These are phyloP conservation scores for Drosophila prostipennis DNA, from an alignment of 2,888 invertebrate species.

Conservation along the genomic window DNA sequence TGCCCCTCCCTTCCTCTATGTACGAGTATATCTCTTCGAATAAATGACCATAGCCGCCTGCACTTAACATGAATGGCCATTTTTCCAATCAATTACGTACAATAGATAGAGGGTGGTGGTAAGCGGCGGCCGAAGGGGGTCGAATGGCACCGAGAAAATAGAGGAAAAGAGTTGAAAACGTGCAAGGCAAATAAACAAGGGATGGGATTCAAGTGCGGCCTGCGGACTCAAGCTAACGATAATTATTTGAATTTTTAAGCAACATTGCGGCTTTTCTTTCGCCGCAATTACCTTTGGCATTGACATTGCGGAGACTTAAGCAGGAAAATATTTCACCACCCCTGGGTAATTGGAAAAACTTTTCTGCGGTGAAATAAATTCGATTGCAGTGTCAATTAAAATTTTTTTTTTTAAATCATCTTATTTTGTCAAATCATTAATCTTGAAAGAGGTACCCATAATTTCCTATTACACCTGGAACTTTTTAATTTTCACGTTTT, in stretches of 20 bases:
- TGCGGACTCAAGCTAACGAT: constrained; percentile 20
- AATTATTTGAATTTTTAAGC: constrained; percentile 47
- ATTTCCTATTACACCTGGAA: too few relatives aligned
- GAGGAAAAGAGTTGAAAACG: constrained; percentile 22
- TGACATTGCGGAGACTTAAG: constrained; percentile 30
- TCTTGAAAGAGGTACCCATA: too few relatives aligned
- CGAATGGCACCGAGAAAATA: constrained; percentile 13
- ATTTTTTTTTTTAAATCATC: too few relatives aligned
- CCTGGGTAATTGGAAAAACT: neutral
- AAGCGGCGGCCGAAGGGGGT: neutral
- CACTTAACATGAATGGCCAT: constrained; percentile 70
- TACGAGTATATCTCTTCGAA: constrained; percentile 35
- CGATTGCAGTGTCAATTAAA: neutral
- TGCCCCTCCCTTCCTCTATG: neutral
- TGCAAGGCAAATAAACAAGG: constrained; percentile 29
- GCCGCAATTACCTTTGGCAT: constrained; percentile 45
- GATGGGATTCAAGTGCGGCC: neutral
- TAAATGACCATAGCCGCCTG: constrained; percentile 48
- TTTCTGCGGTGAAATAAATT: neutral
- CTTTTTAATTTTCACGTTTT: too few relatives aligned
- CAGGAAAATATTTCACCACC: neutral
- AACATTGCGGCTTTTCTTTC: constrained; percentile 1
- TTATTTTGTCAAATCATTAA: too few relatives aligned
- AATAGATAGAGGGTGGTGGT: neutral
- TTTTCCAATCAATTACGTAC: constrained; percentile 76